Percentiles rank a stretch among this genome's conserved stretches.
Evolutionary conservation across 2,888 invertebrate species (phyloP).

Genomic region (Eristalinus sepulchralis): DNA sequence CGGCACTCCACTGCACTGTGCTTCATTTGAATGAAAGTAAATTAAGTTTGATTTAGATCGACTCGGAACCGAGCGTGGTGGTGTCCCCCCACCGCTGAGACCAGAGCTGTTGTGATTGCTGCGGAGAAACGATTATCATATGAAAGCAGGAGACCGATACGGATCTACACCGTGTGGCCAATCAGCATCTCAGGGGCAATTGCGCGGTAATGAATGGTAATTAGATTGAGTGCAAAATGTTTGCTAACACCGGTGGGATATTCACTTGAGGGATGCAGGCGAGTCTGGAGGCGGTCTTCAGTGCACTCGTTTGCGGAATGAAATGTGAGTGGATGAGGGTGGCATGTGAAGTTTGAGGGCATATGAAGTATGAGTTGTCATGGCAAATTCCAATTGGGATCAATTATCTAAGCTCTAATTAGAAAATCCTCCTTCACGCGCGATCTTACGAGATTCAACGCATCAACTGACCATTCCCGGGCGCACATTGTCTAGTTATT

Average conservation of each 20-base stretch:
- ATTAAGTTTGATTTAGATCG: slow-evolving; percentile 65
- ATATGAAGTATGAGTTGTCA: too few relatives aligned
- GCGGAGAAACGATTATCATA: slow-evolving; percentile 46
- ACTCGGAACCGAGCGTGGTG: neutral
- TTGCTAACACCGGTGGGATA: slow-evolving; percentile 55
- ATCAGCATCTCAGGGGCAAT: slow-evolving; percentile 50
- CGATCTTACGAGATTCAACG: too few relatives aligned
- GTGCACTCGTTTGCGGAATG: neutral
- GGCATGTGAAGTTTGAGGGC: neutral
- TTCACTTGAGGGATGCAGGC: slow-evolving; percentile 29
- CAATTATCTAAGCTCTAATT: too few relatives aligned
- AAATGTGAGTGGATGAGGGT: too few relatives aligned
- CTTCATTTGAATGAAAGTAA: slow-evolving; percentile 65
- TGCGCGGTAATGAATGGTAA: slow-evolving; percentile 65
- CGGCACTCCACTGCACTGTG: slow-evolving; percentile 19
- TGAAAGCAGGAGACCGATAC: slow-evolving; percentile 28
- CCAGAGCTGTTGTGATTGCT: slow-evolving; percentile 37
- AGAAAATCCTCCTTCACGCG: too few relatives aligned
- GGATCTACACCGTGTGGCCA: slow-evolving; percentile 29
- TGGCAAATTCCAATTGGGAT: too few relatives aligned
- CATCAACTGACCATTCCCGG: too few relatives aligned
- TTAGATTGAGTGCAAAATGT: slow-evolving; percentile 68
- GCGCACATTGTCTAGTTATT: too few relatives aligned
- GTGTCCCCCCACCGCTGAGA: too few relatives aligned
- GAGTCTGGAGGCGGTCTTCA: slow-evolving; percentile 40